These are phyloP conservation scores for Tenthredo scrophulariae DNA, from an alignment of 2,888 invertebrate species.

Conservation along the genomic window DNA sequence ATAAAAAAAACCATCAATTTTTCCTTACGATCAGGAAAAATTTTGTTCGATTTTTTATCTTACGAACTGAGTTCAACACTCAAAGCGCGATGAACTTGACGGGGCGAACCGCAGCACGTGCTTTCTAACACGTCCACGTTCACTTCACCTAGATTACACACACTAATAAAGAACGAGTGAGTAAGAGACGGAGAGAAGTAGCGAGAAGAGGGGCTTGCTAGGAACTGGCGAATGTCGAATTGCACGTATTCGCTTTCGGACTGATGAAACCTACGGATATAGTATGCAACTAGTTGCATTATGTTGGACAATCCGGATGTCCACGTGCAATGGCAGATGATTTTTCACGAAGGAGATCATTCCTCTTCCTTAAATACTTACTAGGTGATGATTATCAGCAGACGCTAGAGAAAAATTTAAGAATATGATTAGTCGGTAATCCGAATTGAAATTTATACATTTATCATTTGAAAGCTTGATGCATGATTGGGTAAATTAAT, in stretches of 20 bases:
- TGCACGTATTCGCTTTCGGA: slow-evolving; percentile 32
- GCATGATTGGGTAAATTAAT: neutral
- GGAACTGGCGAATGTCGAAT: slow-evolving; percentile 28
- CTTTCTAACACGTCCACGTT: slow-evolving; percentile 12
- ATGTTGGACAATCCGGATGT: neutral
- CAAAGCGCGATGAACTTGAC: neutral
- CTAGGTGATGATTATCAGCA: neutral
- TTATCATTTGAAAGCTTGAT: neutral
- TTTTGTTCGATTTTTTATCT: neutral
- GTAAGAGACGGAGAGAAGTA: neutral
- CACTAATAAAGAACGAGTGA: neutral
- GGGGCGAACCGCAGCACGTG: neutral
- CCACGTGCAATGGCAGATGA: neutral
- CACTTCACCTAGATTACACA: neutral
- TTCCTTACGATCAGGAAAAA: neutral
- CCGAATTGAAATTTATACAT: neutral
- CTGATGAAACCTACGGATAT: slow-evolving; percentile 13
- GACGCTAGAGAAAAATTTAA: neutral
- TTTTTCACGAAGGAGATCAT: neutral
- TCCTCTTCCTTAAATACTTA: neutral
- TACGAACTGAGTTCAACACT: neutral
- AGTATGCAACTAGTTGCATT: slow-evolving; percentile 14
- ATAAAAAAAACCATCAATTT: neutral
- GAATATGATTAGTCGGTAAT: neutral
- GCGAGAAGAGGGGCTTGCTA: neutral